phyloP scores from a whole-genome alignment of 64 coral and sea anemone species.

The Trachythela sp. region DNA sequence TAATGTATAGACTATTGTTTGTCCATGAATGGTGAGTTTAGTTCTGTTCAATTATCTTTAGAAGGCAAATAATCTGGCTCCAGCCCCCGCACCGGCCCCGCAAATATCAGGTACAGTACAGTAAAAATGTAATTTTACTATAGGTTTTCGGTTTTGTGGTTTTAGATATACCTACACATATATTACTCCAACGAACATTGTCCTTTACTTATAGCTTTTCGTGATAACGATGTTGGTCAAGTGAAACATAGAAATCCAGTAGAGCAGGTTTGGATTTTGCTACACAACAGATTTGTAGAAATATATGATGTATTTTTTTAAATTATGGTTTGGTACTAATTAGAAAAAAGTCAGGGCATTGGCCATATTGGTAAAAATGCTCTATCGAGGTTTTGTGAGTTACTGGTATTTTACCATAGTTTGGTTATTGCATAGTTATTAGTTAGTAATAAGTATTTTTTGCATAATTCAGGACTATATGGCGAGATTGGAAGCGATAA shows the following conservation, averaged over 20 bases:
- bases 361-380: too few species aligned
- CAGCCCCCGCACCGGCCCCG: not conserved
- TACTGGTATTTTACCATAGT: too few species aligned
- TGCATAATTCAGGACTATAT: constrained; percentile 68
- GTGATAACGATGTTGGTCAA: not conserved
- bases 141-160: too few species aligned
- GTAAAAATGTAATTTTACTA: not conserved
- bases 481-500: constrained; percentile 79
- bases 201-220: not conserved
- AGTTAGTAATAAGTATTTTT: too few species aligned
- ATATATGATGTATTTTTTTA: too few species aligned
- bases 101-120: not conserved
- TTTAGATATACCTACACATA: too few species aligned
- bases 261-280: not conserved
- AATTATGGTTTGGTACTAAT: too few species aligned
- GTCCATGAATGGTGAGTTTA: not conserved
- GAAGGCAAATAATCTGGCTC: not conserved
- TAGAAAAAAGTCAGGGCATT: too few species aligned
- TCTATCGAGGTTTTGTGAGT: too few species aligned
- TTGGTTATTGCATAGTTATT: too few species aligned
- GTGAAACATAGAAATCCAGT: not conserved
- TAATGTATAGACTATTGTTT: too few species aligned
- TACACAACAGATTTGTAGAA: too few species aligned
- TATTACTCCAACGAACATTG: not conserved
- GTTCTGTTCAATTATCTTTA: not conserved